A percentile compares a stretch with the other conserved stretches of the same genome.
Conservation (phyloP, 2,888 invertebrate genomes). For the Octonoba sinensis region DNA sequence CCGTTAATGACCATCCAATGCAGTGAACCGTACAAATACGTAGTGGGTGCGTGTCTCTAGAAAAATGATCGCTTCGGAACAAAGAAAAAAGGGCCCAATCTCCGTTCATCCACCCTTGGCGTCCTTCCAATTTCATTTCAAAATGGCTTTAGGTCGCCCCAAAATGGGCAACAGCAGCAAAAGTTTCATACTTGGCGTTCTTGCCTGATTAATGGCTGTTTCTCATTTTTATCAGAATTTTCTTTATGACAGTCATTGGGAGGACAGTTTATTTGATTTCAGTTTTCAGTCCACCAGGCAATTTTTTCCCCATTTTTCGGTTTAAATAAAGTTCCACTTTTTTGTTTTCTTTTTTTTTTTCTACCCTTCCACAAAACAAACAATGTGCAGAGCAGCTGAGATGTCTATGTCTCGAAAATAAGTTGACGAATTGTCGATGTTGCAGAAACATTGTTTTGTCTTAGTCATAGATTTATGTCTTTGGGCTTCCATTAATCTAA, state of each 20-base stretch:
- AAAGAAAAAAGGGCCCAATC: neutral
- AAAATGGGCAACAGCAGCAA: constrained; percentile 50
- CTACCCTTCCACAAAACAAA: too few relatives aligned
- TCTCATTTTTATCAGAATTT: constrained; percentile 20
- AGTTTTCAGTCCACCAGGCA: constrained; percentile 11
- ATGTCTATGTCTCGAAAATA: too few relatives aligned
- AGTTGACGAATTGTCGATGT: too few relatives aligned
- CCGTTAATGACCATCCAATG: constrained; percentile 33
- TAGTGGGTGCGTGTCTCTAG: too few relatives aligned
- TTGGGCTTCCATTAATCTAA: too few relatives aligned
- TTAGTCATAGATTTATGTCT: too few relatives aligned
- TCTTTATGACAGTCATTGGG: constrained; percentile 33
- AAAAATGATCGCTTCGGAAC: too few relatives aligned
- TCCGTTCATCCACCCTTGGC: constrained; percentile 52
- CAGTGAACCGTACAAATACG: too few relatives aligned
- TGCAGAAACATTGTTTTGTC: too few relatives aligned
- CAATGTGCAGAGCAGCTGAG: too few relatives aligned
- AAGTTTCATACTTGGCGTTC: constrained; percentile 34
- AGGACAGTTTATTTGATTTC: constrained; percentile 51
- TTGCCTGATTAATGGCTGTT: constrained; percentile 41
- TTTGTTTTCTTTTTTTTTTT: neutral
- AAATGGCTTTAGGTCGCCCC: constrained; percentile 49
- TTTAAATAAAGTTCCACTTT: neutral
- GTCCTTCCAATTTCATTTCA: constrained; percentile 59
- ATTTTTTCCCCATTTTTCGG: neutral